phyloP scores from a whole-genome alignment of 2,797 vertebrate species.

The Rhincodon typus region DNA sequence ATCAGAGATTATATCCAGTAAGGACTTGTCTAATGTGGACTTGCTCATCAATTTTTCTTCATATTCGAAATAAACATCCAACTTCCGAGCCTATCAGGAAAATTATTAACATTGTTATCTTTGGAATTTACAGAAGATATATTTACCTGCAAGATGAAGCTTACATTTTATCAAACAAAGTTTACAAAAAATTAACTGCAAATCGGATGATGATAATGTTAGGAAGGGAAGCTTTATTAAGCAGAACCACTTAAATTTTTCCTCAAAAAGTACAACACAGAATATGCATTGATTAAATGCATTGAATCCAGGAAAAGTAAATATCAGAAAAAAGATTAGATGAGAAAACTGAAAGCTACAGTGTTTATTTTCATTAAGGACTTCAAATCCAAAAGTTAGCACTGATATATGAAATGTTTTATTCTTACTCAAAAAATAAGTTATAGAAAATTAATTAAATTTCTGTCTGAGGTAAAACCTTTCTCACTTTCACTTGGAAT shows the following conservation, averaged over 20 bases:
- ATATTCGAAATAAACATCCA: constrained; percentile 95
- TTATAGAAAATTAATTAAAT: background rate
- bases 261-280: background rate
- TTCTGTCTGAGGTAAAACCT: background rate
- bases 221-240: background rate
- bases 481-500: background rate
- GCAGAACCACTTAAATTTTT: background rate
- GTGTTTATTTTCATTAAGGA: background rate
- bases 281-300: background rate
- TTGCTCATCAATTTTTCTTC: constrained; percentile 99
- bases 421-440: background rate
- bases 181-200: background rate
- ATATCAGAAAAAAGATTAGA: background rate
- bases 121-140: background rate
- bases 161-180: too few relatives aligned
- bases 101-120: background rate
- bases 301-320: background rate
- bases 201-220: background rate
- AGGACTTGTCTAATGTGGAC: constrained; percentile 87
- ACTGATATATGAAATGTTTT: background rate
- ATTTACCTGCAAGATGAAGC: background rate
- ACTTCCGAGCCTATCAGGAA: constrained; percentile 74
- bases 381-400: background rate
- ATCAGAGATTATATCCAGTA: constrained; percentile 92
- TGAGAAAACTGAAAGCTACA: background rate